Evolutionary conservation across 2,797 vertebrate species (phyloP).

Genomic region (Coregonus sp.): DNA sequence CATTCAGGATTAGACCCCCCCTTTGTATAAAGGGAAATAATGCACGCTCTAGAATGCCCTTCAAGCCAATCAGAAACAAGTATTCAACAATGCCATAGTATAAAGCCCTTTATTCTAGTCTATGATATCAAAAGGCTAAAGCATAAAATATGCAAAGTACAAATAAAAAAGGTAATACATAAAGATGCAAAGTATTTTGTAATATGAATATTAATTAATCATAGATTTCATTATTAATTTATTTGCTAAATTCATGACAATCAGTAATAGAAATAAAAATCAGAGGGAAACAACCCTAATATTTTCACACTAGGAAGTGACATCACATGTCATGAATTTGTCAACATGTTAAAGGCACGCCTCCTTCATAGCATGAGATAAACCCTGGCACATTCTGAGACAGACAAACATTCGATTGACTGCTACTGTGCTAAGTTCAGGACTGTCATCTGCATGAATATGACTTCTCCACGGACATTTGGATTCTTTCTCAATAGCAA

Average conservation of each 20-base stretch:
- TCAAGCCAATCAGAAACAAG: no score
- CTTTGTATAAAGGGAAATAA: no score
- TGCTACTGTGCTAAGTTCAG: slow-evolving; percentile 61
- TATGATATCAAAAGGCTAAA: no score
- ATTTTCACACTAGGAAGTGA: slow-evolving; percentile 70
- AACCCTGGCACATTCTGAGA: slow-evolving; percentile 58
- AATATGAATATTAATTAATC: not conserved
- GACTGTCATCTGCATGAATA: slow-evolving; percentile 51
- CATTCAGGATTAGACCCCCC: no score
- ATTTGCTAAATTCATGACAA: not conserved
- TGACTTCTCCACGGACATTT: slow-evolving; percentile 62
- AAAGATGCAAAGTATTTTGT: no score
- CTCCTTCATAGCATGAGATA: slow-evolving; percentile 64
- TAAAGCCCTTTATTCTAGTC: no score
- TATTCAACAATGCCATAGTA: no score
- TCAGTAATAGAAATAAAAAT: not conserved
- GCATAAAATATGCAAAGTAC: no score
- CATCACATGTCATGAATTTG: slow-evolving; percentile 69
- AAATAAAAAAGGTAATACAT: no score
- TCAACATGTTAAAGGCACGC: slow-evolving; percentile 66
- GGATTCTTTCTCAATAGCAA: slow-evolving; percentile 63
- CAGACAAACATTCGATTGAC: slow-evolving; percentile 59
- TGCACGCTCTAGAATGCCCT: no score
- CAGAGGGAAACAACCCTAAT: slow-evolving; percentile 30
- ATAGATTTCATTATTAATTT: not conserved